Evolutionary conservation across 2,797 vertebrate genomes (phyloP).

Genomic region (Lophius americanus): DNA sequence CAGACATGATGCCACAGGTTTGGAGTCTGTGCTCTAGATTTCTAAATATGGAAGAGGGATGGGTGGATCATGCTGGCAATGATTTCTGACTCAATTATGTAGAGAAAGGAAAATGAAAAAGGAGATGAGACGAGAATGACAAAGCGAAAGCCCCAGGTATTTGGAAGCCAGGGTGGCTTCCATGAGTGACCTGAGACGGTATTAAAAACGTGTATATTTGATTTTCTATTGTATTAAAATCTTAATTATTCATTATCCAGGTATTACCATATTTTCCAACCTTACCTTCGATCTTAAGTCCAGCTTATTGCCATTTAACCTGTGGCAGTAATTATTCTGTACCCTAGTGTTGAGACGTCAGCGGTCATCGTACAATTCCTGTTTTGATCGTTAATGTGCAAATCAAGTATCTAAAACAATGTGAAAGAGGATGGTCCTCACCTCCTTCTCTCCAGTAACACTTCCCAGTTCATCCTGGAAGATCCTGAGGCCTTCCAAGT

Average conservation of each 20-base stretch:
- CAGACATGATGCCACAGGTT: slow-evolving; percentile 8
- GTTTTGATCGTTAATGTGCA: too few relatives aligned
- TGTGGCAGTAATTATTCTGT: not conserved
- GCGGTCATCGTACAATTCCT: too few relatives aligned
- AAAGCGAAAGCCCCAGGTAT: not conserved
- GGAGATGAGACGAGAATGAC: not conserved
- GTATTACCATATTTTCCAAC: not conserved
- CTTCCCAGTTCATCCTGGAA: too few relatives aligned
- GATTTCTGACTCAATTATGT: not conserved
- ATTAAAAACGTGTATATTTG: not conserved
- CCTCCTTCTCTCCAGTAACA: too few relatives aligned
- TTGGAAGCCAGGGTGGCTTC: not conserved
- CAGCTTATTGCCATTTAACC: not conserved
- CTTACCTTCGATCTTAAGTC: not conserved
- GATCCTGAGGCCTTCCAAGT: too few relatives aligned
- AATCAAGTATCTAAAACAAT: too few relatives aligned
- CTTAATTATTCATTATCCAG: not conserved
- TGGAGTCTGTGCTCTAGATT: slow-evolving; percentile 4
- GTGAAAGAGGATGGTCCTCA: too few relatives aligned
- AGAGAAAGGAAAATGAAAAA: not conserved
- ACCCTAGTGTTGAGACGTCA: too few relatives aligned
- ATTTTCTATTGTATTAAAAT: too few relatives aligned
- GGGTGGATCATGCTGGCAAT: not conserved
- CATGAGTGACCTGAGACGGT: too few relatives aligned
- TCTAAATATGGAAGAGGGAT: not conserved